phyloP scores from a whole-genome alignment of 2,113 vertebrate genomes.

The Thymallus thymallus region DNA sequence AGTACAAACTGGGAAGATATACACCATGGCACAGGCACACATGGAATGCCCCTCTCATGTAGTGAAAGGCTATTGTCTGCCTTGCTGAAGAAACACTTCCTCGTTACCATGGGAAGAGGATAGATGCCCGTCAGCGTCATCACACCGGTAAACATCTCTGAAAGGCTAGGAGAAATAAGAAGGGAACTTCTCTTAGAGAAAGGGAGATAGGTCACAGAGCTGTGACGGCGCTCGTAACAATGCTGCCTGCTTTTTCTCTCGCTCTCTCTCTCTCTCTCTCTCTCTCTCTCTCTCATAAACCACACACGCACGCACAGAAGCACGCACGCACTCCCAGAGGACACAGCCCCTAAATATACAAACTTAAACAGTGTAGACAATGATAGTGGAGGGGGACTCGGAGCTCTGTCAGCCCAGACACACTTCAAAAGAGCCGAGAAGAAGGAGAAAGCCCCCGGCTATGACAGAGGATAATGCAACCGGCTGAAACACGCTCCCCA shows the following conservation, averaged over 20 bases:
- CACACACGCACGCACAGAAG: background rate
- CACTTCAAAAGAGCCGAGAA: background rate
- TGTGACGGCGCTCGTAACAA: background rate
- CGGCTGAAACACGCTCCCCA: background rate
- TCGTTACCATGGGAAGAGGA: background rate
- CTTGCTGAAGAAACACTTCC: background rate
- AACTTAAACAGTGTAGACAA: background rate
- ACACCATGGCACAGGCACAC: background rate
- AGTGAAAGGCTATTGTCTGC: background rate
- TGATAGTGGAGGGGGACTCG: background rate
- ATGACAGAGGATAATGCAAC: slow-evolving; percentile 19
- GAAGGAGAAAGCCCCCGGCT: slow-evolving; percentile 1
- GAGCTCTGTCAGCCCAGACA: slow-evolving; percentile 8
- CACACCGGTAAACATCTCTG: slow-evolving; percentile 20
- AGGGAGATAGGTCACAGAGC: background rate
- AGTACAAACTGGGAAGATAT: background rate
- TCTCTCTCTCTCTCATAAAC: too few species aligned
- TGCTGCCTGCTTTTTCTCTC: too few species aligned
- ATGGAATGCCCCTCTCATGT: background rate
- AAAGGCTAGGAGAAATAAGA: slow-evolving; percentile 9
- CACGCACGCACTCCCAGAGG: background rate
- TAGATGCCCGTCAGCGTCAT: background rate
- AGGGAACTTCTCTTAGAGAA: background rate
- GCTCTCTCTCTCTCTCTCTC: too few species aligned
- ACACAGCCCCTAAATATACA: background rate